Base-by-base conservation (phyloP, 1,140 invertebrate genomes). In the Diplogasteroides magnus region DNA sequence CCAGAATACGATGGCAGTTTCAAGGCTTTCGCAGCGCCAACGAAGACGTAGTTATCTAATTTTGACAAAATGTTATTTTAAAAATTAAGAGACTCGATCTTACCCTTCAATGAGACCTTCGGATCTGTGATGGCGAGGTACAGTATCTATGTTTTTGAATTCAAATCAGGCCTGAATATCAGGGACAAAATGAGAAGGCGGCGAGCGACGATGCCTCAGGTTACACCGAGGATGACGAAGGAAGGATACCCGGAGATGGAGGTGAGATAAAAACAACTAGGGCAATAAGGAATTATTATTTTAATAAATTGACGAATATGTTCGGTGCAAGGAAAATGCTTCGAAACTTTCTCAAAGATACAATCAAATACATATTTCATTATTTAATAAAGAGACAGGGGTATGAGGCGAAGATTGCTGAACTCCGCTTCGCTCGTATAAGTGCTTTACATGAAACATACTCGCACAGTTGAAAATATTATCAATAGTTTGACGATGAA, bases 161-260 rank as follows among this genome's bases (percentile, higher is more conserved):
- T 14, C 14, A 15, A 48, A n/a, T 23, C 48, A 2, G 11, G 19
- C 13, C 2, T 0, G 11, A 29, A 23, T 29, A 68, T 32, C 31
- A 55, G 48, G 19, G 32, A 58, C 19, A 31, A 67, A 31, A 70
- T 64, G 60, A 28, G 68, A 15, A 29, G 67, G 28, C 63, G 63
- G 26, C 69, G 64, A 29, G 60, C 55, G 27, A 59, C 56, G 32
- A 25, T 65, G 2, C 55, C 57, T 55, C 55, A 65, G 19, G 37
- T 28, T 23, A 29, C 1, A 3, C 26, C 64, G 2, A 29, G 48
- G 1, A n/a, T 48, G 28, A 31, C 19, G 28, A 72, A 72, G 28
- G 63, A 64, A 62, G 65, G 65, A 25, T 63, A 67, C 37, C 57
- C 66, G 6, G 26, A 72, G 48, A 64, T 72, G 32, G 70, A 72